A percentile compares a stretch with the other conserved stretches of the same genome.
Evolutionary conservation across 2,888 invertebrate genomes (phyloP).

Genomic region (Dynastes tityus): DNA sequence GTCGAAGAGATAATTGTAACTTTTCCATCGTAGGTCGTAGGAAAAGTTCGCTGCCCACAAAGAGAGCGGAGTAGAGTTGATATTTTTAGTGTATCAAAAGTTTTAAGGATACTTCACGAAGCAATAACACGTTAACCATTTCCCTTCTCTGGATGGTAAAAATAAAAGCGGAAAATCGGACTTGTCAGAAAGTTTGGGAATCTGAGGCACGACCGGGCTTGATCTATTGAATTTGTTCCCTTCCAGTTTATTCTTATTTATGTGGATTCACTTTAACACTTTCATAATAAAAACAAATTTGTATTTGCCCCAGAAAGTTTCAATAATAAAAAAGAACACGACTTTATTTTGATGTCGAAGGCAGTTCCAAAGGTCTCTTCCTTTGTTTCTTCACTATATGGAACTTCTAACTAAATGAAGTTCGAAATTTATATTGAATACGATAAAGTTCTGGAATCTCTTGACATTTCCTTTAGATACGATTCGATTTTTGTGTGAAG

Average conservation of each 20-base stretch:
- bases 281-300: conserved; percentile 41
- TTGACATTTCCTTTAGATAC: no score
- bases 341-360: conserved; percentile 19
- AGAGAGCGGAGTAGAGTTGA: conserved; percentile 33
- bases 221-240: conserved; percentile 45
- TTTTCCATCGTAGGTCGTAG: conserved; percentile 27
- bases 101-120: conserved; percentile 49
- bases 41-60: conserved; percentile 8
- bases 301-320: conserved; percentile 30
- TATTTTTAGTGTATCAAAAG: conserved; percentile 49
- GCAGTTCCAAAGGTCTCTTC: not conserved
- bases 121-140: conserved; percentile 50
- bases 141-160: conserved; percentile 24
- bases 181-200: conserved; percentile 42
- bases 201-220: conserved; percentile 33
- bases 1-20: conserved; percentile 41
- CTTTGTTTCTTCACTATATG: conserved; percentile 8
- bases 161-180: conserved; percentile 40
- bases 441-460: no score
- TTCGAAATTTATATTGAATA: not conserved
- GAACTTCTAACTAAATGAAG: not conserved
- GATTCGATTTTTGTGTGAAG: no score
- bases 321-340: conserved; percentile 27
- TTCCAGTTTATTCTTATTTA: conserved; percentile 41
- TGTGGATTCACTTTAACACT: conserved; percentile 37